Conservation (phyloP, 1,140 invertebrate species). For the Acromyrmex heyeri region DNA sequence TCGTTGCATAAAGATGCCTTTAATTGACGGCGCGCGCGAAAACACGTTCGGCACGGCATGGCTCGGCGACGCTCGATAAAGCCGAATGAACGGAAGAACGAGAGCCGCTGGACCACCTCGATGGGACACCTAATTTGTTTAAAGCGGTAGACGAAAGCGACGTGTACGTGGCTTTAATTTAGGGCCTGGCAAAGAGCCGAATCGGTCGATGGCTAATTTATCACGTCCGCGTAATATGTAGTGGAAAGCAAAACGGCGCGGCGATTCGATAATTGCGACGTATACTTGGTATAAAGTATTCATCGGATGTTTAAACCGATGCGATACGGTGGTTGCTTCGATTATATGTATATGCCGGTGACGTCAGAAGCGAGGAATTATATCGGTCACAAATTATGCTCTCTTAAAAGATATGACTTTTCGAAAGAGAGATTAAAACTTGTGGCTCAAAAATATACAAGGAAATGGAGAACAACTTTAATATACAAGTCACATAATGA, state of each 20-base stretch:
- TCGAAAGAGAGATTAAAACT: background rate
- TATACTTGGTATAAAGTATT: background rate
- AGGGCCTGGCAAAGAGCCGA: constrained; percentile 21
- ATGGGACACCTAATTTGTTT: constrained; percentile 63
- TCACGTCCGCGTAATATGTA: constrained; percentile 29
- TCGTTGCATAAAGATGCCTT: constrained; percentile 86
- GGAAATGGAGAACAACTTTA: background rate
- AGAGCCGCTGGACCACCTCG: constrained; percentile 59
- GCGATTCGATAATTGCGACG: constrained; percentile 33
- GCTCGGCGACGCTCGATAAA: constrained; percentile 78
- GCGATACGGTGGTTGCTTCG: background rate
- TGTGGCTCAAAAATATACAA: background rate
- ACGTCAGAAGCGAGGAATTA: background rate
- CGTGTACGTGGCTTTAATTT: constrained; percentile 50
- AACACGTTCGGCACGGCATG: constrained; percentile 80
- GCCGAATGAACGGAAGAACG: constrained; percentile 65
- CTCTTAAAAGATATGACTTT: background rate
- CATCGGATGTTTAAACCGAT: no score
- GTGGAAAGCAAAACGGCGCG: background rate
- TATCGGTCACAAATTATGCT: background rate
- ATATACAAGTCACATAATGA: background rate
- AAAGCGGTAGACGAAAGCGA: constrained; percentile 44
- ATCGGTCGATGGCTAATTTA: constrained; percentile 36
- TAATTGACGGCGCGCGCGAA: constrained; percentile 85
- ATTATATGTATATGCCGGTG: background rate